Evolutionary conservation across 2,113 vertebrate species (phyloP).

Genomic region (human (Homo sapiens)): DNA sequence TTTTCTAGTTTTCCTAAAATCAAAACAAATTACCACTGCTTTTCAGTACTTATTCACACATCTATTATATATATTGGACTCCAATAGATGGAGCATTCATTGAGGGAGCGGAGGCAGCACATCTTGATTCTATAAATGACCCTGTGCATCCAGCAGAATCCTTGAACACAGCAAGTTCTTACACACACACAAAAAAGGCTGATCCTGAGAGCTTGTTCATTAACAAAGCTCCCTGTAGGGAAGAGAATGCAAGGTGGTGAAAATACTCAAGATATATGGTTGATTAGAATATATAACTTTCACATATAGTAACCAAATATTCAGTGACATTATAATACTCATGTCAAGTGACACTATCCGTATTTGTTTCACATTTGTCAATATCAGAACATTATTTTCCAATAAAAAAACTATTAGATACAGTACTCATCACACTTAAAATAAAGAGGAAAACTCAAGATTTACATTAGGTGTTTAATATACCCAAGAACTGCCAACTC

Average conservation of each 20-base stretch:
- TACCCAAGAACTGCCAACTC: not conserved
- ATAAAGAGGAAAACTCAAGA: not conserved
- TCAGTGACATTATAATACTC: not conserved
- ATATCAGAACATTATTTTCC: constrained; percentile 21
- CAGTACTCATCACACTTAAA: not conserved
- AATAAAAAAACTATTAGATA: not conserved
- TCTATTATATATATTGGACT: constrained; percentile 12
- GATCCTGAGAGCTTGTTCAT: not conserved
- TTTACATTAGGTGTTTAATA: not conserved
- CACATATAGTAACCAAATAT: not conserved
- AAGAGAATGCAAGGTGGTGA: not conserved
- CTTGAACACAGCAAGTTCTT: not conserved
- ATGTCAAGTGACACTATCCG: not conserved
- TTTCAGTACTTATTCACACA: not conserved
- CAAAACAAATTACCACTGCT: constrained; percentile 17
- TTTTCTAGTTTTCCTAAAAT: constrained; percentile 16
- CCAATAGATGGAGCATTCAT: not conserved
- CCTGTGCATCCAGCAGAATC: not conserved
- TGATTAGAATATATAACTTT: not conserved
- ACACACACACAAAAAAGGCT: not conserved
- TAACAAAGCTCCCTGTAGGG: not conserved
- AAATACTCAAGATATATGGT: not conserved
- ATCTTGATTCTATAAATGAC: not conserved
- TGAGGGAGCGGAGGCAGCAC: not conserved
- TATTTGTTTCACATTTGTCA: not conserved